Evolutionary conservation across 2,888 invertebrate species (phyloP).

Genomic region (Acrobasis suavella): DNA sequence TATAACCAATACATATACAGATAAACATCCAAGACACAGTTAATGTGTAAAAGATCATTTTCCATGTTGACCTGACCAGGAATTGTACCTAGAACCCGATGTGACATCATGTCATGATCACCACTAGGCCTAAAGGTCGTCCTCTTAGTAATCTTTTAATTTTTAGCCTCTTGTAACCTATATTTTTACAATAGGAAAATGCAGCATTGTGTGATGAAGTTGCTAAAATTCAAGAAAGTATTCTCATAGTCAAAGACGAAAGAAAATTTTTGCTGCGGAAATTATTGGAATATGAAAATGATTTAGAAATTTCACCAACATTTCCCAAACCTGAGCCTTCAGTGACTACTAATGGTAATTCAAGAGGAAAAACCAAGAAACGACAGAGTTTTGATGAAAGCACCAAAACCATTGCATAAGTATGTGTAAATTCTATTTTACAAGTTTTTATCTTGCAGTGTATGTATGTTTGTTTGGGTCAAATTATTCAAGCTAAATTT

Average conservation of each 20-base stretch:
- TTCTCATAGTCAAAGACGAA: slow-evolving; percentile 91
- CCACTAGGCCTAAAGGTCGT: too few relatives aligned
- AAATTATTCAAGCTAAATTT: too few relatives aligned
- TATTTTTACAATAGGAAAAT: slow-evolving; percentile 84
- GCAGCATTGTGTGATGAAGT: slow-evolving; percentile 94
- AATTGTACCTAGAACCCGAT: too few relatives aligned
- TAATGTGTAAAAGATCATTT: too few relatives aligned
- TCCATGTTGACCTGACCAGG: too few relatives aligned
- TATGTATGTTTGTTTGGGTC: too few relatives aligned
- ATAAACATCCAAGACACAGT: too few relatives aligned
- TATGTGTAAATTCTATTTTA: too few relatives aligned
- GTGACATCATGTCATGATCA: too few relatives aligned
- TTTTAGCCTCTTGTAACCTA: too few relatives aligned
- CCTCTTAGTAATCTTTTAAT: too few relatives aligned
- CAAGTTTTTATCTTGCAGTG: background rate
- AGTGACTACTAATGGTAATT: slow-evolving; percentile 50
- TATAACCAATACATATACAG: too few relatives aligned
- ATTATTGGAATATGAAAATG: slow-evolving; percentile 85
- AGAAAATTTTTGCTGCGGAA: slow-evolving; percentile 90
- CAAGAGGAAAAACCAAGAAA: slow-evolving; percentile 60
- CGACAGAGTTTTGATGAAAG: slow-evolving; percentile 56
- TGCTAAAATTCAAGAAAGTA: slow-evolving; percentile 91
- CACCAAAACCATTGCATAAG: slow-evolving; percentile 38
- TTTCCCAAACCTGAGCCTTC: slow-evolving; percentile 47
- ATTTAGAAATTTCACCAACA: slow-evolving; percentile 52